Evolutionary conservation across 2,113 vertebrate genomes (phyloP).

Genomic region (Oreochromis niloticus): DNA sequence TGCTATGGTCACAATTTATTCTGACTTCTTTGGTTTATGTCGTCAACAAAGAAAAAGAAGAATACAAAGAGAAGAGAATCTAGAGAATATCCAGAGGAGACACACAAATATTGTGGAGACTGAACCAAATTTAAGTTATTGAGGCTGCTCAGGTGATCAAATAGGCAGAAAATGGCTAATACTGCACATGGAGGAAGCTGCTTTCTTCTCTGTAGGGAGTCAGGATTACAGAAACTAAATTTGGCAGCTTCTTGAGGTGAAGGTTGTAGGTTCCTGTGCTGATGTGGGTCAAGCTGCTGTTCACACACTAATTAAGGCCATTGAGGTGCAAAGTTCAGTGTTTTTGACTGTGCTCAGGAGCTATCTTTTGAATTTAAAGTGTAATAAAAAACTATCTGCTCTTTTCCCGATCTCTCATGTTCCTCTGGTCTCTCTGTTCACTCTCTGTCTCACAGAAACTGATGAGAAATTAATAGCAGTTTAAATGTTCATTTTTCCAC

Average conservation of each 20-base stretch:
- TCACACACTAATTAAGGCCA: neutral
- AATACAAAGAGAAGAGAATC: neutral
- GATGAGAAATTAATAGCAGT: constrained; percentile 40
- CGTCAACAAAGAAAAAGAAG: neutral
- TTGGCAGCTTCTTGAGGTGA: neutral
- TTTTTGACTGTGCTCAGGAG: neutral
- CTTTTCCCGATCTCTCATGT: neutral
- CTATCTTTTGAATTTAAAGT: neutral
- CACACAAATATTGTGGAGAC: neutral
- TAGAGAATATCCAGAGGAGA: neutral
- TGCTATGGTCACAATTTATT: neutral
- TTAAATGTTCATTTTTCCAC: constrained; percentile 35
- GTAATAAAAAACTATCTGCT: neutral
- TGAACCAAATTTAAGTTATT: neutral
- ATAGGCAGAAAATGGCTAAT: neutral
- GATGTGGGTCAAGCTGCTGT: neutral
- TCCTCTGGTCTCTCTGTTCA: neutral
- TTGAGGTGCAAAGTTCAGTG: neutral
- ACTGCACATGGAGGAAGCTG: neutral
- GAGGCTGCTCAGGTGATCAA: neutral
- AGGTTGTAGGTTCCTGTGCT: neutral
- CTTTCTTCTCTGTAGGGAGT: neutral
- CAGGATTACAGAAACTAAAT: neutral
- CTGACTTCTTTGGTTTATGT: neutral
- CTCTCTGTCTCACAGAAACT: neutral